These are phyloP conservation scores for Yoshiicerus persimilis DNA, from an alignment of 1,140 invertebrate species.

Conservation along the genomic window DNA sequence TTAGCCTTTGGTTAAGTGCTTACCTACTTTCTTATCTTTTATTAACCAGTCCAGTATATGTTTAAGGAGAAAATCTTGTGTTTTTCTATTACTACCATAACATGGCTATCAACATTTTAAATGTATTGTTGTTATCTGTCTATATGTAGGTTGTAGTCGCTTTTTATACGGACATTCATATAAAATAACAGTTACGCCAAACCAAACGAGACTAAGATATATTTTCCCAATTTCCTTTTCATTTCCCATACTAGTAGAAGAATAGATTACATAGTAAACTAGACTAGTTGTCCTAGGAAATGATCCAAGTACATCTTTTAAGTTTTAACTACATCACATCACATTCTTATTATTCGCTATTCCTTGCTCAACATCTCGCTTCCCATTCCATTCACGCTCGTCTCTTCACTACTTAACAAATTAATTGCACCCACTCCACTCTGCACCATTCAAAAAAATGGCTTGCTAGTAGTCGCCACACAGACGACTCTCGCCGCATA, in stretches of 20 bases:
- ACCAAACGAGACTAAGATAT: background rate
- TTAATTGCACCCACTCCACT: background rate
- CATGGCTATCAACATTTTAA: too few species aligned
- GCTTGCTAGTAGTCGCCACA: background rate
- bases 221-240: background rate
- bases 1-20: background rate
- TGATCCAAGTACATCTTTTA: background rate
- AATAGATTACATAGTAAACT: background rate
- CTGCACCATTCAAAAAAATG: background rate
- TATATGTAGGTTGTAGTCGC: too few species aligned
- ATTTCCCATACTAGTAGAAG: background rate
- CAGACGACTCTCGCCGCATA: background rate
- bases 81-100: background rate
- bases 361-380: background rate
- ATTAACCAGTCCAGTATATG: background rate
- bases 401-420: background rate
- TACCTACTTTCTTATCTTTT: background rate
- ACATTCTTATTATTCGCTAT: background rate
- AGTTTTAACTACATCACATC: conserved; percentile 6
- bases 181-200: too few species aligned
- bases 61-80: background rate
- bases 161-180: too few species aligned
- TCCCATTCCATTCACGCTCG: background rate
- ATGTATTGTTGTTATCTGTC: too few species aligned
- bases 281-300: background rate